Base-by-base conservation (phyloP, 2,797 vertebrate genomes). In the Aselliscus stoliczkanus region DNA sequence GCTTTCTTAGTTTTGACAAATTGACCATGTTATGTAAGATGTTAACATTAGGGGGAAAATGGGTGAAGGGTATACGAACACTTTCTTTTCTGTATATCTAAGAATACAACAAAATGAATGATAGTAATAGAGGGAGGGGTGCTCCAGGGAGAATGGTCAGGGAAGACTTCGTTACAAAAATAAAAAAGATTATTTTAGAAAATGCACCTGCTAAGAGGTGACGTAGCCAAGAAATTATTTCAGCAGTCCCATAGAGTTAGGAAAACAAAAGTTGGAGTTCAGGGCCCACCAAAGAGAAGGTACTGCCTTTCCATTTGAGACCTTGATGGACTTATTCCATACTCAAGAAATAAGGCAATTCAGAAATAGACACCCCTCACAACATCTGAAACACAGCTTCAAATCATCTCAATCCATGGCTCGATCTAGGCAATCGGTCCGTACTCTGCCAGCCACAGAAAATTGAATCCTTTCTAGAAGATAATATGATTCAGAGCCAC, bases 1-100 rank as follows among this genome's bases (percentile, higher is more conserved):
- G 7, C 86, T 58, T 90, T 72, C 70, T 90, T 83, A n/a, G 54
- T 94, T 81, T 90, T 65, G 85, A 73, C 14, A 92, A 92, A 69
- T 69, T 44, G 54, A 14, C 29, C 27, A 7, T 44, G 20, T 73
- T 85, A 91, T 17, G 0, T 50, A 93, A 88, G 18, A 60, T 54
- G 42, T 91, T 84, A n/a, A 56, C n/a, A 88, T 77, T 76, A 76
- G 34, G 60, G 60, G 65, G 44, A 93, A 93, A 82, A 60, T 60
- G 21, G 52, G 13, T 80, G 60, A 93, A 93, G 58, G 27, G 47
- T 39, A 47, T 72, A 56, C 34, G 72, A 31, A 9, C 58, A 75
- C 47, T 50, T 50, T 50, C 47, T 50, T 7, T 69, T 67, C 58
- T 75, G 20, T 52, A 83, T 90, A 52, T 77, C 56, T 17, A 52